Base-by-base conservation (phyloP, 2,797 vertebrate genomes). In the Centroberyx gerrardi region DNA sequence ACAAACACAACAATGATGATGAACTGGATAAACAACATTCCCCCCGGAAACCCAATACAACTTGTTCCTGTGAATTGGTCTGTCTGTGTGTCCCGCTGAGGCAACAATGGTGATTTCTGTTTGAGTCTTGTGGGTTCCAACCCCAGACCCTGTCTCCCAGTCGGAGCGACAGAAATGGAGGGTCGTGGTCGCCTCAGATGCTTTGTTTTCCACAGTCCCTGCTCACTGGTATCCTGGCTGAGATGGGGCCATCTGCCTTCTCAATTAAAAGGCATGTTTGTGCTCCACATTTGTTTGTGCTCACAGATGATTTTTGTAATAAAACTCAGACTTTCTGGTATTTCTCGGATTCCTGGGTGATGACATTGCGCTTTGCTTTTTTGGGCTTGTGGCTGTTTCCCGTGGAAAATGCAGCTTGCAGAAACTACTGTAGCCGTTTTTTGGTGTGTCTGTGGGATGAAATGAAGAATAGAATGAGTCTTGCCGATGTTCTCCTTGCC, bases 321-420 rank as follows among this genome's bases (percentile, higher is more conserved):
- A 92, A 93, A 92, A 93, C 78, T 88, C 91, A 90, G 91, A 92
- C 89, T 85, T 93, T 92, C 87, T 94, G 92, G 92, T 94, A 92
- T 94, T 94, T 92, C 75, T 90, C 56, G 81, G 90, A 94, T 95
- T 94, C 90, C 92, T 87, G 87, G 81, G 87, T 90, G 91, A 91
- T 94, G 93, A 95, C 91, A 90, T 89, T 79, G 80, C 58, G 60
- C 89, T 83, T 88, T 90, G 89, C 84, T 79, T 86, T 88, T 90
- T 88, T 83, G 80, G 78, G 85, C 84, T 91, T 95, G 94, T 81
- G 93, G 93, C 92, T 73, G 81, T 88, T 90, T 91, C 86, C 87
- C 74, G 81, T 89, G 92, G 93, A 95, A 94, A 93, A 92, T 90
- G 84, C 75, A 92, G 75, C 83, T 89, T 78, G 85, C 78, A 88